Conservation (phyloP, 2,113 vertebrate genomes). For the Centropus bengalensis region DNA sequence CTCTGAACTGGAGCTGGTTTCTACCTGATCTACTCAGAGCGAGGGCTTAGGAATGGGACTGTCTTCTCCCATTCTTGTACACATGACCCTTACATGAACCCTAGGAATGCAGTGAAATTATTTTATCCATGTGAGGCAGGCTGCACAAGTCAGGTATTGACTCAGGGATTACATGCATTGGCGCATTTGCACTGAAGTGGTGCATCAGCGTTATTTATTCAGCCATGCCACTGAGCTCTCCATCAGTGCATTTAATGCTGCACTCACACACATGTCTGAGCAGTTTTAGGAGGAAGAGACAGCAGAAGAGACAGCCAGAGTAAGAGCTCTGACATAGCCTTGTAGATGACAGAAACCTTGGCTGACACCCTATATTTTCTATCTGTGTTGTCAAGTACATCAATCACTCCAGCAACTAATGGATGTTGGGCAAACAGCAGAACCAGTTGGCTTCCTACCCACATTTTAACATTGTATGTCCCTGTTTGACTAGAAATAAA, state of each 20-base stretch:
- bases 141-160: neutral
- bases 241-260: neutral
- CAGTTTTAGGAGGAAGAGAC: neutral
- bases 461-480: neutral
- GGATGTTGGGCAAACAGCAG: neutral
- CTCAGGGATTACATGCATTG: accelerated
- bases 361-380: neutral
- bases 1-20: neutral
- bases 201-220: neutral
- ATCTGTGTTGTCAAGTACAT: neutral
- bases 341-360: neutral
- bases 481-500: neutral
- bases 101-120: neutral
- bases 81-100: neutral
- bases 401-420: neutral
- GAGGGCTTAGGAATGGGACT: accelerated
- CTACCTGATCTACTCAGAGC: neutral
- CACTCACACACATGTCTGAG: neutral
- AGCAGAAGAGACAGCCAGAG: neutral
- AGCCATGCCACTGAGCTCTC: neutral
- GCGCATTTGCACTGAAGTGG: neutral
- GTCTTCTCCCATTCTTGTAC: neutral
- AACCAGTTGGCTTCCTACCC: neutral
- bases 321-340: neutral
- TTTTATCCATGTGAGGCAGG: neutral